Evolutionary conservation across 2,888 invertebrate species (phyloP), one percentile per base, ranked within the genome.

Genomic region (Tiliacea aurago): DNA sequence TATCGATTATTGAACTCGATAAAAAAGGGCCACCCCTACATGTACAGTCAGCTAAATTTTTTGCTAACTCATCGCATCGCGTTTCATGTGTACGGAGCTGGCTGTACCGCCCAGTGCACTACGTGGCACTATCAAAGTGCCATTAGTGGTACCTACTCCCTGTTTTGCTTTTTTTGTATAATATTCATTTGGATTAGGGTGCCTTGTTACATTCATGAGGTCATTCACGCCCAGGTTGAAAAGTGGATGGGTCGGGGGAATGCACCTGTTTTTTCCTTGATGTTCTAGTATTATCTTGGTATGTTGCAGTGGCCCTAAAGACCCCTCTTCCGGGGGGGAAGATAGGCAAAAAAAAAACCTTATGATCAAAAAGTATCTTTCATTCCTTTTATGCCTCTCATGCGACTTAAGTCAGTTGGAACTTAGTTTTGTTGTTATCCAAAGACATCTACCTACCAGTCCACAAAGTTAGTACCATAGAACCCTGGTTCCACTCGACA

Each of bases 71-170:
- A 90, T 87, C 87, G 90, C 88, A 90, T 90, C 89, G 88, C 88
- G 90, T 92, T 91, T 92, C 88, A 80, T 84, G 82, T 86, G 87
- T 87, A 72, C 59, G 78, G 66, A 74, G 81, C 81, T 83, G 84
- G 83, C 81, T 80, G 84, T 81, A 82, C 80, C 84, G 84, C 85
- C 85, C 86, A 79, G 79, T 80, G 85, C 86, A 84, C 80, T 87
- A 73, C 78, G 76, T 63, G 72, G 78, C 90, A 86, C 89, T 90
- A 93, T 92, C 92, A 92, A 91, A 92, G 84, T 80, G 84, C 89
- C 91, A 89, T 93, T 92, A 93, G 89, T 86, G 88, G 53, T 87
- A 88, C n/a, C n/a, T n/a, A n/a, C 90, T 89, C 90, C 92, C 92
- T 89, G 84, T 71, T 67, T 84, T 74, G 78, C 87, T 87, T 90